These are phyloP conservation scores for Dinoponera quadriceps DNA, from an alignment of 1,140 invertebrate species.

Conservation along the genomic window DNA sequence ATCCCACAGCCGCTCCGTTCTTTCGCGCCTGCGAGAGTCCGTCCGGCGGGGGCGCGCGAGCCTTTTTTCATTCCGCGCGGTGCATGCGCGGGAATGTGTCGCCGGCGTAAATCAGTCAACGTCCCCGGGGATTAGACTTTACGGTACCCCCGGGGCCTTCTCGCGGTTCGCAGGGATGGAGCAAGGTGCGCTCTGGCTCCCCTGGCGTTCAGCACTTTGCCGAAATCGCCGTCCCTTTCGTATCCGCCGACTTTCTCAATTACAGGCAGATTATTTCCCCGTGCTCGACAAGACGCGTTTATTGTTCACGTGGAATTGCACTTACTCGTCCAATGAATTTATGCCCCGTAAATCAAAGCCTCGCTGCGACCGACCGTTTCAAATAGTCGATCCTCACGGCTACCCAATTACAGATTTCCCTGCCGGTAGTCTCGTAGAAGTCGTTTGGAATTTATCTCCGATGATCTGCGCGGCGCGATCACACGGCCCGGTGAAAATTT, in stretches of 20 bases:
- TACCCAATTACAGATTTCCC: not conserved
- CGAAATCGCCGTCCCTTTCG: not conserved
- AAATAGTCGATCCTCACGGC: not conserved
- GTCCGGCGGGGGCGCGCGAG: slow-evolving; percentile 55
- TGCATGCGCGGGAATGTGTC: slow-evolving; percentile 71
- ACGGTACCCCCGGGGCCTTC: slow-evolving; percentile 59
- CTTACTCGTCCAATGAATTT: not conserved
- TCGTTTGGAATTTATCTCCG: not conserved
- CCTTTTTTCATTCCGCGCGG: slow-evolving; percentile 59
- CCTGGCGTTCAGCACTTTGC: not conserved
- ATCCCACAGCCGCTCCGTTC: slow-evolving; percentile 17
- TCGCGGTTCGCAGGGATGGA: slow-evolving; percentile 67
- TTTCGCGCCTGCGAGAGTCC: slow-evolving; percentile 56
- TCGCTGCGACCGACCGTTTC: no score
- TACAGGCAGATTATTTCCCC: not conserved
- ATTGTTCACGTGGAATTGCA: not conserved
- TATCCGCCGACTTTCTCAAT: not conserved
- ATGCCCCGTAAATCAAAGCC: not conserved
- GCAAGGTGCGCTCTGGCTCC: slow-evolving; percentile 44
- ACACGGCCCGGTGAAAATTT: not conserved
- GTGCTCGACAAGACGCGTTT: not conserved
- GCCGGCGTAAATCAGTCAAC: slow-evolving; percentile 81
- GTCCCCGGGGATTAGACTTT: slow-evolving; percentile 79
- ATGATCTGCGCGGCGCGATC: not conserved
- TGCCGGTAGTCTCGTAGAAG: not conserved